Conservation (phyloP, 2,888 invertebrate species). For the Sarcophaga carnaria region DNA sequence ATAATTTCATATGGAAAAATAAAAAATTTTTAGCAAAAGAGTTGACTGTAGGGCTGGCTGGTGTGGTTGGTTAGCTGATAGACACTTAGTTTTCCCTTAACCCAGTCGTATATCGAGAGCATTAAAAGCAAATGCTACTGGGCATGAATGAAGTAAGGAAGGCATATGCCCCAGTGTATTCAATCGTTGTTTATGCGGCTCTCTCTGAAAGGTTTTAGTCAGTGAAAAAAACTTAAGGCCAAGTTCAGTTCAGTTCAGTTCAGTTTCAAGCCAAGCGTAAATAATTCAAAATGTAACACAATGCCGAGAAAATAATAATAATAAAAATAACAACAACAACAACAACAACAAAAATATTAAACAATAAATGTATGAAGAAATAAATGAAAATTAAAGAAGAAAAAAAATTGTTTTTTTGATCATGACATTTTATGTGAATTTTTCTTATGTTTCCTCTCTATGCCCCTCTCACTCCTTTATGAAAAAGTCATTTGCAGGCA, state of each 20-base stretch:
- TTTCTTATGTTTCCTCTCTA: constrained; percentile 11
- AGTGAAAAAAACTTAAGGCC: constrained; percentile 56
- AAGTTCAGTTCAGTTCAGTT: constrained; percentile 63
- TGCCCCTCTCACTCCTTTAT: neutral
- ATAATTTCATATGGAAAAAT: constrained; percentile 23
- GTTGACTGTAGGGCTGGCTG: neutral
- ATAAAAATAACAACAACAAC: neutral
- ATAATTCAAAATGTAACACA: constrained; percentile 58
- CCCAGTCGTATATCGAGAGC: neutral
- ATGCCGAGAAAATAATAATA: constrained; percentile 4
- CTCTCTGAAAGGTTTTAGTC: constrained; percentile 20
- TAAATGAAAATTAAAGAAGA: constrained; percentile 22
- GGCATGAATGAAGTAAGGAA: constrained; percentile 25
- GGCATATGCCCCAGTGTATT: constrained; percentile 27
- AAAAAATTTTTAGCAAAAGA: neutral
- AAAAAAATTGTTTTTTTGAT: constrained; percentile 7
- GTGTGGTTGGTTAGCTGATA: neutral
- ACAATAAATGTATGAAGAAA: constrained; percentile 12
- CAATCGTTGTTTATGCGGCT: neutral
- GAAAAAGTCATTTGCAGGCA: constrained; percentile 59
- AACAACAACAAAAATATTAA: too few relatives aligned
- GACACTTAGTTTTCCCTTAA: constrained; percentile 25
- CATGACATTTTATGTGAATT: constrained; percentile 65
- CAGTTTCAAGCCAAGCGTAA: constrained; percentile 63
- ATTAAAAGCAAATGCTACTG: constrained; percentile 32